Conservation (phyloP, 2,113 vertebrate species). For the Poeciliopsis retropinna region DNA sequence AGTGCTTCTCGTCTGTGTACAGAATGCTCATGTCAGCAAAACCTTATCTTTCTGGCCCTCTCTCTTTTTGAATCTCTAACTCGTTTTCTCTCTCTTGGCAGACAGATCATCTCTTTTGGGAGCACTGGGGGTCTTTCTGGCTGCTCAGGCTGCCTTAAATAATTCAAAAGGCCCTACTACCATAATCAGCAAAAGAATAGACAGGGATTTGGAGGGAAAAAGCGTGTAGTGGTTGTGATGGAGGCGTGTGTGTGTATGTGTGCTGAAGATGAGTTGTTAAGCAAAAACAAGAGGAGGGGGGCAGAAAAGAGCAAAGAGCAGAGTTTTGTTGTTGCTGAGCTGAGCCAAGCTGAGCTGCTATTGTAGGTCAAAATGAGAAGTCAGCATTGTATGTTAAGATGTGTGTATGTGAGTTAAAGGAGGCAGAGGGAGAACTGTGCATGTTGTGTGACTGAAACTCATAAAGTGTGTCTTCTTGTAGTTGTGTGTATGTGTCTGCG, state of each 20-base stretch:
- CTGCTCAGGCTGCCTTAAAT: conserved; percentile 77
- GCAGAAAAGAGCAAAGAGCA: conserved; percentile 68
- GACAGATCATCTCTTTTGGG: conserved; percentile 75
- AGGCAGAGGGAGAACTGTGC: conserved; percentile 21
- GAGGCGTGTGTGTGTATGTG: conserved; percentile 36
- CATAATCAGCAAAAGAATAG: conserved; percentile 79
- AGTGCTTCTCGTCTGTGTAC: conserved; percentile 69
- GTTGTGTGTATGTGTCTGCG: conserved; percentile 8
- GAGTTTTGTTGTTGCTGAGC: conserved; percentile 83
- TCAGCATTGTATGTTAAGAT: conserved; percentile 68
- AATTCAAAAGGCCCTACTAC: conserved; percentile 76
- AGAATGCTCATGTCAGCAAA: conserved; percentile 75
- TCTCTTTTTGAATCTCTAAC: conserved; percentile 17
- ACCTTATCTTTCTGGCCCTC: conserved; percentile 64
- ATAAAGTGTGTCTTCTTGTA: conserved; percentile 7
- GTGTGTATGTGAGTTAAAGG: conserved; percentile 11
- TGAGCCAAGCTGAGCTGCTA: conserved; percentile 59
- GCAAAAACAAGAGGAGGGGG: conserved; percentile 61
- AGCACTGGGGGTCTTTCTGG: conserved; percentile 76
- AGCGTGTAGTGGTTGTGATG: conserved; percentile 66
- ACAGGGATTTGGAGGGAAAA: conserved; percentile 72
- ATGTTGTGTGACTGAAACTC: conserved; percentile 5
- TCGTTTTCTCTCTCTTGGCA: conserved; percentile 46
- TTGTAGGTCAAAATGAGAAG: conserved; percentile 74
- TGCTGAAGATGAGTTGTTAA: conserved; percentile 43